These are phyloP conservation scores for Himantopus leucocephalus DNA, from an alignment of 2,113 vertebrate species.

Conservation along the genomic window DNA sequence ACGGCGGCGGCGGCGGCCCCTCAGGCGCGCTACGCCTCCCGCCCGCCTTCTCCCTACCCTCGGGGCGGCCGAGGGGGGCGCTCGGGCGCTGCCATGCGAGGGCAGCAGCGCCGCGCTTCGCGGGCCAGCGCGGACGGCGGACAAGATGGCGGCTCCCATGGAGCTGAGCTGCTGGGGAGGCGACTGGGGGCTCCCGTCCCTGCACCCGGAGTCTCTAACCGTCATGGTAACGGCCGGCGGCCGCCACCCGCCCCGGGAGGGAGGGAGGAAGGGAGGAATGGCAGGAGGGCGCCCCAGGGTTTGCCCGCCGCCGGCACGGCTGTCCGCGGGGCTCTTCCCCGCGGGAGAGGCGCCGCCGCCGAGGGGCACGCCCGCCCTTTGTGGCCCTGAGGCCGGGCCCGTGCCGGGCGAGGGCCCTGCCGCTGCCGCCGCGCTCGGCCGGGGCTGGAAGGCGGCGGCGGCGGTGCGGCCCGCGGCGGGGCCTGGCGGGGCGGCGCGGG, in stretches of 20 bases:
- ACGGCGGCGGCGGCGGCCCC: too few relatives aligned
- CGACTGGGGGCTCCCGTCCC: constrained; percentile 91
- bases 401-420: too few relatives aligned
- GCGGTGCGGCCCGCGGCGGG: too few relatives aligned
- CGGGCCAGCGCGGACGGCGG: neutral
- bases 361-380: neutral
- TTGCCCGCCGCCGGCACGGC: neutral
- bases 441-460: too few relatives aligned
- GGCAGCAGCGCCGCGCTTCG: neutral
- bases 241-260: neutral
- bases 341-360: neutral
- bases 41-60: too few relatives aligned
- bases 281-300: neutral
- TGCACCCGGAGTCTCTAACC: constrained; percentile 88
- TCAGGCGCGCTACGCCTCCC: too few relatives aligned
- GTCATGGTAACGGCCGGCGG: constrained; percentile 84
- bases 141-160: constrained; percentile 90
- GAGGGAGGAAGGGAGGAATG: neutral
- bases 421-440: too few relatives aligned
- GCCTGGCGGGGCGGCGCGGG: too few relatives aligned
- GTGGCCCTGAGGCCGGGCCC: neutral
- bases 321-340: neutral
- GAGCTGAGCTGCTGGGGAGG: constrained; percentile 93
- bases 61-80: too few relatives aligned
- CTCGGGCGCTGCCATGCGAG: neutral